Base-by-base conservation (phyloP, 2,797 vertebrate species). In the Limosa lapponica region DNA sequence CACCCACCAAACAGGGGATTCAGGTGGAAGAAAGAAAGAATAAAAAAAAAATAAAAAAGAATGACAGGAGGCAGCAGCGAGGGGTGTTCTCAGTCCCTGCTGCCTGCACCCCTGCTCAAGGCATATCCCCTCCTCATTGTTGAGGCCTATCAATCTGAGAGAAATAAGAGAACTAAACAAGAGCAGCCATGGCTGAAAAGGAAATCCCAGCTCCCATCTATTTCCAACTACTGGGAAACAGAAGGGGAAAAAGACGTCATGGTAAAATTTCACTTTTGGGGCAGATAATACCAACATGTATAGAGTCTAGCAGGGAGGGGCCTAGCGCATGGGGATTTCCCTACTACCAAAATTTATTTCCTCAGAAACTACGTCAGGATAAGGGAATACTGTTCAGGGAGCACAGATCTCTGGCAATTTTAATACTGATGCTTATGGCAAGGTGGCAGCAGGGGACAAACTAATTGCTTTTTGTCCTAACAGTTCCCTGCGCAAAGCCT, bases 201-300 rank as follows among this genome's bases (percentile, higher is more conserved):
- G 12, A 75, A 88, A 71, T 11, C 8, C 11, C 69, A 55, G 22
- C 6, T 85, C 55, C 14, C n/a, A 34, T 34, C 20, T 52, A 14
- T 37, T 89, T 87, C 22, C 49, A 75, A 37, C 4, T 66, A 13
- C 8, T 48, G 17, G 7, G 54, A 84, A 74, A 67, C 4, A 22
- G 18, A 73, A 39, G 3, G 11, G 3, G 13, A 6, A 9, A 22
- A 59, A 59, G 64, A 51, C 34, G 19, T 8, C 48, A 41, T 0
- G 3, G 18, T 16, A 24, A 80, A 71, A 3, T 54, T 74, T 41
- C 10, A 8, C 34, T 57, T 86, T 32, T 37, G 0, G 18, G 41
- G 27, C 14, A 78, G 32, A 11, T 57, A 67, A 83, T 28, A 65
- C 5, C 22, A 23, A 46, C 8, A 6, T 43, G 8, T 30, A 14